Evolutionary conservation across 2,888 invertebrate species (phyloP).

Genomic region (Ormyrus pomaceus): DNA sequence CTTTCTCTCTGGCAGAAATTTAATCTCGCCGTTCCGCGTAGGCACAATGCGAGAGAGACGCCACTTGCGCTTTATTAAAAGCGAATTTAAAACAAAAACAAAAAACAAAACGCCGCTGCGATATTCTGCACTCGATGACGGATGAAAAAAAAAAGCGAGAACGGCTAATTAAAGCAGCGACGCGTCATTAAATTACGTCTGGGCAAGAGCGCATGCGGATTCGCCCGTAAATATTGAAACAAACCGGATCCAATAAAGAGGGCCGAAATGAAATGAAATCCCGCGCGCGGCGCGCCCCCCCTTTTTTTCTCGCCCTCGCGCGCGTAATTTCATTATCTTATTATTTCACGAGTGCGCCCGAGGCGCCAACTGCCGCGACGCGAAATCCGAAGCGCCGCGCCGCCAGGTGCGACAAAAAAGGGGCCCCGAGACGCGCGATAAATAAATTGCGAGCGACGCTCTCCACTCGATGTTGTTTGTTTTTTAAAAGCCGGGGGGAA

Average conservation of each 20-base stretch:
- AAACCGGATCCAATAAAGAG: slow-evolving; percentile 30
- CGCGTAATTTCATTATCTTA: slow-evolving; percentile 48
- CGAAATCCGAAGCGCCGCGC: not conserved
- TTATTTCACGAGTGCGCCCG: slow-evolving; percentile 32
- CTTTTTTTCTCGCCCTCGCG: not conserved
- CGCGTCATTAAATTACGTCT: slow-evolving; percentile 35
- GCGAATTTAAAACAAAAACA: not conserved
- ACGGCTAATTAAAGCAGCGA: slow-evolving; percentile 28
- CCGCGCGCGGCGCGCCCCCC: not conserved
- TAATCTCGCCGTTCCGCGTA: not conserved
- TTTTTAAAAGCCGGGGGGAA: not conserved
- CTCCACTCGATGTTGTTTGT: not conserved
- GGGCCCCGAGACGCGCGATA: slow-evolving; percentile 19
- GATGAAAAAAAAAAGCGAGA: not conserved
- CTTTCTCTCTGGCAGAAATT: not conserved
- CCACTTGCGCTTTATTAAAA: not conserved
- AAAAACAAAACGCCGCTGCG: too few species aligned
- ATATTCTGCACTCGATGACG: too few species aligned
- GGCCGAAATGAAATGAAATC: not conserved
- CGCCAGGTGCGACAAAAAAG: slow-evolving; percentile 31
- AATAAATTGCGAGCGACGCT: slow-evolving; percentile 26
- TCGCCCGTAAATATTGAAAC: slow-evolving; percentile 31
- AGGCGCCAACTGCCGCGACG: not conserved
- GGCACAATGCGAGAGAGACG: not conserved
- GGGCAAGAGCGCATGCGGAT: slow-evolving; percentile 15